phyloP scores from a whole-genome alignment of 2,797 vertebrate species.

The Schizothorax lantsangensis region DNA sequence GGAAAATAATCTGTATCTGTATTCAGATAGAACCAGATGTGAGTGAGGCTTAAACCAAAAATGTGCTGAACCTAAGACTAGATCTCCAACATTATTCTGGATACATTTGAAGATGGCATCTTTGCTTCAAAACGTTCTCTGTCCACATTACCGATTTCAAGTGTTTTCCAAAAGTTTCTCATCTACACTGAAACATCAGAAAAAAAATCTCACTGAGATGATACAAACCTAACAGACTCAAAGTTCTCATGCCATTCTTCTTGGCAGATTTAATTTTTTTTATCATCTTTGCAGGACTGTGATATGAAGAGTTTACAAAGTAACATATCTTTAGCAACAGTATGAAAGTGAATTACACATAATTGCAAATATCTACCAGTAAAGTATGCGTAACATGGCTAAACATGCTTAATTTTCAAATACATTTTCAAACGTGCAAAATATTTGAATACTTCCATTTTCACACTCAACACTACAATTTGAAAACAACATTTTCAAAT shows the following conservation, averaged over 20 bases:
- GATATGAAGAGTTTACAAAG: neutral
- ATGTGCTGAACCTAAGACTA: neutral
- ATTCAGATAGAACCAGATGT: neutral
- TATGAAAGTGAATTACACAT: neutral
- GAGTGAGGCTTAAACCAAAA: neutral
- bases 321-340: neutral
- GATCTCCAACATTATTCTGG: neutral
- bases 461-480: neutral
- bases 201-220: neutral
- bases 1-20: neutral
- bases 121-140: neutral
- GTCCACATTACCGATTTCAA: neutral
- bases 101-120: neutral
- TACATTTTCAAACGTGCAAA: neutral
- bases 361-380: neutral
- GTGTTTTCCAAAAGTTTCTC: neutral
- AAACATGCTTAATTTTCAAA: neutral
- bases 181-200: neutral
- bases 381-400: neutral
- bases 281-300: neutral
- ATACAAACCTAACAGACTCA: neutral
- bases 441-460: neutral
- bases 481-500: neutral
- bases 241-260: neutral
- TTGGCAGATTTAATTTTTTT: neutral